Evolutionary conservation across 2,797 vertebrate genomes (phyloP), one percentile per base, ranked within the genome.

Genomic region (Sebastolobus altivelis): DNA sequence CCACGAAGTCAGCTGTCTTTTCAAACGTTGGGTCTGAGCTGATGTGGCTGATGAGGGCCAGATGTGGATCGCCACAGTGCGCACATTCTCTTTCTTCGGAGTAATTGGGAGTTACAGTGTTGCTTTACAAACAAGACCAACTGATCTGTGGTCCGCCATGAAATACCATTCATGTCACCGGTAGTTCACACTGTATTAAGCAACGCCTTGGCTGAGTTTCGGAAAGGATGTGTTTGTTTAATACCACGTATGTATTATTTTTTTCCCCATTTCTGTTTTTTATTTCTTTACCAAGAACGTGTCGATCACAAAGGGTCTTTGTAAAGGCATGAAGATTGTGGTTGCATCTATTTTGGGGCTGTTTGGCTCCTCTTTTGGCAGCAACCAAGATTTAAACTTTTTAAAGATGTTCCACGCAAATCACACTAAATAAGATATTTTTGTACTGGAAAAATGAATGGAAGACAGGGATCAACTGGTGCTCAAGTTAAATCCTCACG

Each of bases 21-120:
- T 88, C 79, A 80, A 91, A 92, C n/a, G n/a, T 69, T 22, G 65
- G 85, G 77, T 79, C 82, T 72, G 76, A 70, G 84, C 65, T 91
- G 88, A 92, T 90, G 88, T 80, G 66, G 80, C 88, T 95, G 92
- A 95, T 93, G 86, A 92, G 88, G 85, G 81, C 90, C 95, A 95
- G 93, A 94, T 95, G 94, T 93, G 90, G 77, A 77, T 80, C n/a
- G 25, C 66, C 59, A 68, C 70, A 78, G 83, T 13, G 6, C 33
- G 31, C 83, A 87, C 72, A 67, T 71, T 84, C 82, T 79, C 73
- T 81, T 77, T 88, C 72, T 74, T 77, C 56, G 18, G 69, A 86
- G 74, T 88, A 79, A 83, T 37, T 72, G 81, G 65, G 49, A 86
- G 75, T 81, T 83, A 83, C 75, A 88, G 61, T 80, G 77, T 68